These are phyloP conservation scores for Octopus sinensis DNA, from an alignment of 1,140 invertebrate species.

Conservation along the genomic window DNA sequence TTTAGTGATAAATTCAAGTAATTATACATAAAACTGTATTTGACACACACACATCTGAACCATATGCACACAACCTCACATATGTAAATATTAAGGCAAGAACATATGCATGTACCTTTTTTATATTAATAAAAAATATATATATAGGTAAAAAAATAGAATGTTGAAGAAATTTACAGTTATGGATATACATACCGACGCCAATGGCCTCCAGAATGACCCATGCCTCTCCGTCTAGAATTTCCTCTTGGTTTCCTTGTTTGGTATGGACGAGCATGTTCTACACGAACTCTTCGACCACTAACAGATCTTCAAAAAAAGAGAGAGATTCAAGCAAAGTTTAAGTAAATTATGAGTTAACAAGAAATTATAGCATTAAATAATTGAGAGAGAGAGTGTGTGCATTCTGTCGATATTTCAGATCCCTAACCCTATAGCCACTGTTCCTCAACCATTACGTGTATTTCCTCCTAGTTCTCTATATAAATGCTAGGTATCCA, in stretches of 20 bases:
- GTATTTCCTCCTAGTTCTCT: no score
- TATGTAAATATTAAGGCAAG: no score
- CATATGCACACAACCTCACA: no score
- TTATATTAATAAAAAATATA: background rate
- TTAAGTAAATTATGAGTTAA: background rate
- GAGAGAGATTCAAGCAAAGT: background rate
- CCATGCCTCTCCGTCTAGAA: background rate
- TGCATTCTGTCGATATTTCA: no score
- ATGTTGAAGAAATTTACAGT: background rate
- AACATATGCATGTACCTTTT: no score
- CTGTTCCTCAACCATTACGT: no score
- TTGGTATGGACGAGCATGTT: conserved; percentile 40
- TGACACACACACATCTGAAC: no score
- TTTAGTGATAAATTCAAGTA: no score
- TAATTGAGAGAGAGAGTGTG: background rate
- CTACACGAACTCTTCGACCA: conserved; percentile 40
- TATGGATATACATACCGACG: background rate
- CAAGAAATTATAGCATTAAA: background rate
- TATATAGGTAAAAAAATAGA: background rate
- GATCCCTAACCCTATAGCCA: no score
- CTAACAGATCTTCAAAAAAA: conserved; percentile 33
- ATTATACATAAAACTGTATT: no score
- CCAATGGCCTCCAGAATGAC: background rate
- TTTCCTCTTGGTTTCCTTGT: conserved; percentile 2
- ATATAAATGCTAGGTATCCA: no score